Evolutionary conservation across 2,113 vertebrate species (phyloP).

Genomic region (Tragelaphus strepsiceros): DNA sequence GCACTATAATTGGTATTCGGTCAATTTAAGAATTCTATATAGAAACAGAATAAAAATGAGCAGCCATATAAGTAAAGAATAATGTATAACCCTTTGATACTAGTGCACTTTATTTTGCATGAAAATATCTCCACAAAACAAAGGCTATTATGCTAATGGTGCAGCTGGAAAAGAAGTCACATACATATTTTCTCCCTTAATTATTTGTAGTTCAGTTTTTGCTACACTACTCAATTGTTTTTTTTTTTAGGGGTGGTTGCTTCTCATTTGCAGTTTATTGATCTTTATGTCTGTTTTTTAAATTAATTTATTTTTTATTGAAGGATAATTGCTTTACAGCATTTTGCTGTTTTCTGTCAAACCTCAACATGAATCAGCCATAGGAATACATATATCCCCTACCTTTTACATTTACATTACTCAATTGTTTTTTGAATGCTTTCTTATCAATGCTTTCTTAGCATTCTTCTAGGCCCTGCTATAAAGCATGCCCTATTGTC

Average conservation of each 20-base stretch:
- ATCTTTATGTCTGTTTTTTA: not conserved
- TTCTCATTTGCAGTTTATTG: not conserved
- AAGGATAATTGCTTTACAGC: not conserved
- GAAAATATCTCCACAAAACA: not conserved
- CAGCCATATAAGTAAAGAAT: not conserved
- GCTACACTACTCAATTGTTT: not conserved
- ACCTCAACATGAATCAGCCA: not conserved
- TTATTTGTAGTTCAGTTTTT: not conserved
- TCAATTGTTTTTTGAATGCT: not conserved
- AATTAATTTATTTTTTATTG: not conserved
- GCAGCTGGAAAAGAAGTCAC: not conserved
- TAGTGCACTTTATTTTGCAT: not conserved
- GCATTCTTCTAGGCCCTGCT: not conserved
- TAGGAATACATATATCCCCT: not conserved
- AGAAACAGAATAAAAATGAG: not conserved
- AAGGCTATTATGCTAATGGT: not conserved
- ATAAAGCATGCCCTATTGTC: not conserved
- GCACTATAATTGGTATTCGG: not conserved
- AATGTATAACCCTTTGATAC: not conserved
- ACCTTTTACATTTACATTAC: not conserved
- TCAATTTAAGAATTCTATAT: not conserved
- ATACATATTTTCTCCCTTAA: not conserved
- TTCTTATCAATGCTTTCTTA: not conserved
- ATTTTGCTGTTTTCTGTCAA: not conserved
- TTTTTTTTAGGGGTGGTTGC: accelerated